Evolutionary conservation across 1,140 invertebrate genomes (phyloP), one percentile per base, ranked within the genome.

Genomic region (Colletes gigas): DNA sequence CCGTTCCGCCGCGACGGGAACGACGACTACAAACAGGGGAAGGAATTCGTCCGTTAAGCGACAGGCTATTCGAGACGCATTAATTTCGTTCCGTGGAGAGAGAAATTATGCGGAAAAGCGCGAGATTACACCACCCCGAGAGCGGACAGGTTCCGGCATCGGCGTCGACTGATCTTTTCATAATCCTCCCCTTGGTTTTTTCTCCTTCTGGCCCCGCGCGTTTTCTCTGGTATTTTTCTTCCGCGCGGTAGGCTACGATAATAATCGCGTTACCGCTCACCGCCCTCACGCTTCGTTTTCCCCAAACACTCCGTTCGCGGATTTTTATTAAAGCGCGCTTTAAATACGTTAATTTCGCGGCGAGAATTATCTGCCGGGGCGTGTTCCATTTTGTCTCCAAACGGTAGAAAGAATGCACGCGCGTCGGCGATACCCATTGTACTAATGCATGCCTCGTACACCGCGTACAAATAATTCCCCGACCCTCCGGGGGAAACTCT

Each of bases 291-390:
- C 41, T 52, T 7, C 62, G 57, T 63, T 72, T 30, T 62, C 21
- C 0, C 15, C 41, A 39, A 17, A 19, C 17, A 21, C 54, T 55
- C 30, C 57, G 15, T 19, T 1, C 30, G 10, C 50, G 59, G 57
- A 14, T 8, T 12, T 12, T 10, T 30, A 44, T 78, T 78, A 78
- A 78, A 63, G 19, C 39, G 5, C 17, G 59, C 55, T 41, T 60
- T 79, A 73, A 79, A 79, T 73, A 73, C 77, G 50, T 79, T 79
- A 79, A 79, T 79, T 73, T 73, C 59, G 60, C 69, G 50, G 60
- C 21, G 7, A 17, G 21, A 78, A 65, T 78, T 78, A 78, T 73
- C 73, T 21, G 69, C 44, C 66, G 44, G 44, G 65, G 4, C 14
- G n/a, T 19, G 17, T 47, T 10, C 19, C 30, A 19, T 39, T 73